phyloP scores from a whole-genome alignment of 2,113 vertebrate genomes.

The Lates calcarifer region DNA sequence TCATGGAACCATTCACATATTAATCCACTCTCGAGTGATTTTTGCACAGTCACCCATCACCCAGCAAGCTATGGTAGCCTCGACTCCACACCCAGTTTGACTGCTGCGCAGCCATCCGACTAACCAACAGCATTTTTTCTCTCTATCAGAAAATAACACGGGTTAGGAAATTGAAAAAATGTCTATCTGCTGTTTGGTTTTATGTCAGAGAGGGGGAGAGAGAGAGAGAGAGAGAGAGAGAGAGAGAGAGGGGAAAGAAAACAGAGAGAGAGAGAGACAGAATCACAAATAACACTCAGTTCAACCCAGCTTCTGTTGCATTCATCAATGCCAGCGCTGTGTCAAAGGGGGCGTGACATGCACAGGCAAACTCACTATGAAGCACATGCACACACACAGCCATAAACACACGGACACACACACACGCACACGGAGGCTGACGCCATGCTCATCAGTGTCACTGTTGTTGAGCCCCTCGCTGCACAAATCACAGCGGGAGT shows the following conservation, averaged over 20 bases:
- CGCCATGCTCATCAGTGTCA: conserved; percentile 75
- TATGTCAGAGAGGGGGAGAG: conserved; percentile 13
- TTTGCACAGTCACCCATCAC: conserved; percentile 63
- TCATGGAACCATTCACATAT: background rate
- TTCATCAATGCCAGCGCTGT: conserved; percentile 64
- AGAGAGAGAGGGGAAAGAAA: background rate
- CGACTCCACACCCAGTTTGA: conserved; percentile 45
- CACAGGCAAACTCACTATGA: conserved; percentile 47
- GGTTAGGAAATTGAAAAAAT: conserved; percentile 48
- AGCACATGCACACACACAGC: conserved; percentile 34
- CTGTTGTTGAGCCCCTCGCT: conserved; percentile 47
- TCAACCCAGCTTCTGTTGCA: conserved; percentile 61
- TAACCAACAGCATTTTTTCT: conserved; percentile 42
- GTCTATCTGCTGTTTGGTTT: conserved; percentile 35
- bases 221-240: conserved; percentile 1
- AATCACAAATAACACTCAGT: conserved; percentile 50
- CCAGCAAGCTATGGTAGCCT: conserved; percentile 32
- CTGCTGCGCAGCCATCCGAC: conserved; percentile 36
- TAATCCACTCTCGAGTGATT: conserved; percentile 26
- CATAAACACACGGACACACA: conserved; percentile 28
- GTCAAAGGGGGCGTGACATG: conserved; percentile 68
- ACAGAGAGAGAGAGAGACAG: background rate
- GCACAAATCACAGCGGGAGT: conserved; percentile 72
- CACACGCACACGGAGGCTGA: conserved; percentile 59
- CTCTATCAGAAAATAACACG: conserved; percentile 37